Evolutionary conservation across 2,797 vertebrate genomes (phyloP), one percentile per base, ranked within the genome.

Genomic region (Melanotaenia boesemani): DNA sequence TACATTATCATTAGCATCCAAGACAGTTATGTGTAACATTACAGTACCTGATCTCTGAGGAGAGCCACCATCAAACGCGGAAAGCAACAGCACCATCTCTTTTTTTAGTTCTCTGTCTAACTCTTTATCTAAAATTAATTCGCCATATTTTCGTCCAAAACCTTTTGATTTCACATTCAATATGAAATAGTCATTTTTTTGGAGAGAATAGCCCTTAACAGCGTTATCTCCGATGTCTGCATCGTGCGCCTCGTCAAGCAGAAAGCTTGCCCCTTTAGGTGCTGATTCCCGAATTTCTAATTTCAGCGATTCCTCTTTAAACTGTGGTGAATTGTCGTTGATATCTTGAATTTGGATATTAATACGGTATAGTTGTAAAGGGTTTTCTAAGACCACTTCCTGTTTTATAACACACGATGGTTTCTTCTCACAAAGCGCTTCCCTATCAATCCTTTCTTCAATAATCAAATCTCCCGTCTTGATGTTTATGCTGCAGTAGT

Each of bases 311-410:
- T 82, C 60, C 1, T 91, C 74, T 0, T 83, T 60, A 55, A 96
- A 95, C 0, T 54, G 65, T 0, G 95, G 95, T 0, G 88, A 70
- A 1, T 96, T 95, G 34, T 96, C 95, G 26, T 96, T 95, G 0
- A 95, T 85, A 1, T 96, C 95, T 30, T 94, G 76, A 22, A 96
- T 77, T 13, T 39, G 87, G 0, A 93, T 2, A 28, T 20, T 72
- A 4, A 92, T 50, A 0, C 86, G 85, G 0, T 90, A 86, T 0
- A 92, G 2, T 24, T 93, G 90, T 0, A 93, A 6, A 0, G 90
- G 92, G 32, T 87, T 83, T 16, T 92, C 90, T 2, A 93, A 0
- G 0, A 93, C 79, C 0, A 92, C 66, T 0, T 92, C 90, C 1
- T 87, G 91, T 18, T 86, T 90, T 1, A 93, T 2, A n/a, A 79